Evolutionary conservation across 2,888 invertebrate genomes (phyloP), one percentile per base, ranked within the genome.

Genomic region (Acleris sparsana): DNA sequence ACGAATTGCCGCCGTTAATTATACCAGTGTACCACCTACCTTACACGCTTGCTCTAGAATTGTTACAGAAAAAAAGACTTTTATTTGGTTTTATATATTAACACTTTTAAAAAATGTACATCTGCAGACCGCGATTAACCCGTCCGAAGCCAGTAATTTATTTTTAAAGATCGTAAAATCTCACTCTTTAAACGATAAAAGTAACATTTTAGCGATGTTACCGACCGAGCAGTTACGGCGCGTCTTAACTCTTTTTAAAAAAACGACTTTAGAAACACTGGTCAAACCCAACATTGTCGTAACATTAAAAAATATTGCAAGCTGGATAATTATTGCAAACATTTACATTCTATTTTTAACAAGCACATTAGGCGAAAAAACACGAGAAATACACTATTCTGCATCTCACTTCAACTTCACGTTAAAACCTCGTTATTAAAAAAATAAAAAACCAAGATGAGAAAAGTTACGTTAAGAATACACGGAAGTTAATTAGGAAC

Each of bases 401-500:
- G 84, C 85, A 84, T 85, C 84, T 79, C 88, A 88, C 89, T 84
- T 87, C 82, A 86, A 86, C 84, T 87, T 85, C 89, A 89, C 90
- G 84, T 85, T 82, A 81, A 80, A 86, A 82, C 84, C 80, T 74
- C 77, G 63, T 76, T 75, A 77, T 85, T 80, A 86, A 74, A 73
- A 75, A 76, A 81, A 80, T 78, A 79, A 79, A 82, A 74, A 77
- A 83, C 82, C 85, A 86, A 88, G 89, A 92, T 91, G 92, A 89
- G 88, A 91, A 92, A 92, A 92, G 92, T 92, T 91, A 88, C 88
- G 88, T 89, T 85, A 86, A 91, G 90, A 90, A 91, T 90, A 88
- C 87, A 91, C 91, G 91, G 89, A 92, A 92, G 91, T 91, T 92
- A 93, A 93, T 92, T 92, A 93, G 87, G 86, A 90, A 86, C 87